Evolutionary conservation across 2,113 vertebrate species (phyloP).

Genomic region (Cervus canadensis): DNA sequence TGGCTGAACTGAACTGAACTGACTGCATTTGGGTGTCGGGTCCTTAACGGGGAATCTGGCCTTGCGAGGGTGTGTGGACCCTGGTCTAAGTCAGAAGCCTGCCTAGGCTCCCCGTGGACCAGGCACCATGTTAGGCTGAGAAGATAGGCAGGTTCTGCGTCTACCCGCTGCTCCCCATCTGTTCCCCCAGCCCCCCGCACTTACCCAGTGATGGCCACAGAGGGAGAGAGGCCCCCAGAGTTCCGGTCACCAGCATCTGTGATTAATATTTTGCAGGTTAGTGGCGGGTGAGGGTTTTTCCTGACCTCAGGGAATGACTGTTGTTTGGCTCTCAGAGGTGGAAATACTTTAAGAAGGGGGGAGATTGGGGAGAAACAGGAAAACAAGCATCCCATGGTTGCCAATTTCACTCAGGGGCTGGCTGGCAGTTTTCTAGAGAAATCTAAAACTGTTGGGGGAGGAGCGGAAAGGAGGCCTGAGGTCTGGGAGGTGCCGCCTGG

Average conservation of each 20-base stretch:
- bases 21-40: background rate
- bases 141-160: background rate
- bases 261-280: background rate
- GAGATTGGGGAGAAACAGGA: background rate
- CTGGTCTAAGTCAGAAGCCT: background rate
- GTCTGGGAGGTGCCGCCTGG: background rate
- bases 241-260: background rate
- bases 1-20: background rate
- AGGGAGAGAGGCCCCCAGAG: background rate
- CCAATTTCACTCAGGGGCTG: background rate
- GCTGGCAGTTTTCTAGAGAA: slow-evolving; percentile 7
- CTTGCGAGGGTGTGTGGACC: background rate
- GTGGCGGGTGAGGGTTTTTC: background rate
- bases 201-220: background rate
- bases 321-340: slow-evolving; percentile 5
- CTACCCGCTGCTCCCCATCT: background rate
- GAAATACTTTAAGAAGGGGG: background rate
- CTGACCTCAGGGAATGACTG: background rate
- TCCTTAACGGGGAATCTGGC: background rate
- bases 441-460: background rate
- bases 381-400: background rate
- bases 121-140: background rate
- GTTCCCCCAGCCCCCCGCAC: fast-evolving
- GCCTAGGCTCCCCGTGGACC: background rate
- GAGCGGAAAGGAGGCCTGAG: background rate